phyloP scores from a whole-genome alignment of 2,113 vertebrate genomes.

The Axis porcinus region DNA sequence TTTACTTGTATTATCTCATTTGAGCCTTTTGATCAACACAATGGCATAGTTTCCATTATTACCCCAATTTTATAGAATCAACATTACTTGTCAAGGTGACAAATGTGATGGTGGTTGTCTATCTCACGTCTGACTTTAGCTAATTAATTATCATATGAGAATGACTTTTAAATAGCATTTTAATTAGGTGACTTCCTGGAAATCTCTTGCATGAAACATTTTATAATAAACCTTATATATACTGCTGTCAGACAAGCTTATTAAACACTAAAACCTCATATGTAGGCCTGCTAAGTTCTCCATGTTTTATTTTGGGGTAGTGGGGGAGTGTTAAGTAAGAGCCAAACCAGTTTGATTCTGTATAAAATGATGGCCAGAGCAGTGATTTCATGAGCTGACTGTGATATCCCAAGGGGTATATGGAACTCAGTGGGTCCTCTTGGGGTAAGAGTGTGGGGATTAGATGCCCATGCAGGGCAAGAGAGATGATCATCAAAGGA shows the following conservation, averaged over 20 bases:
- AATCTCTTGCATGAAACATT: background rate
- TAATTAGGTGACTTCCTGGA: background rate
- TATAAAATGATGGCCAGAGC: background rate
- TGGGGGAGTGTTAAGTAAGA: background rate
- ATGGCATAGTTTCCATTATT: background rate
- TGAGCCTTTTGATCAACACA: background rate
- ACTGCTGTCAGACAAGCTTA: background rate
- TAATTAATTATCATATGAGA: background rate
- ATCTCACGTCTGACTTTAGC: background rate
- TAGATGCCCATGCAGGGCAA: background rate
- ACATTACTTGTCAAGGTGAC: background rate
- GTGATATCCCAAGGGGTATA: rapidly evolving
- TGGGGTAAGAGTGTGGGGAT: background rate
- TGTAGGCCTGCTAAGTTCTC: background rate
- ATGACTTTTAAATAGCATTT: conserved; percentile 1
- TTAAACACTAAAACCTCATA: background rate
- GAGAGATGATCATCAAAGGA: background rate
- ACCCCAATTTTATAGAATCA: background rate
- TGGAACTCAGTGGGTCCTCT: background rate
- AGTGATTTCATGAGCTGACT: background rate
- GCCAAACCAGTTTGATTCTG: background rate
- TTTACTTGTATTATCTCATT: background rate
- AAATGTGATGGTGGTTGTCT: background rate
- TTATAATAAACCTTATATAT: background rate
- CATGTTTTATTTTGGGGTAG: background rate